Evolutionary conservation across 2,797 vertebrate species (phyloP).

Genomic region (Siniperca obscura): DNA sequence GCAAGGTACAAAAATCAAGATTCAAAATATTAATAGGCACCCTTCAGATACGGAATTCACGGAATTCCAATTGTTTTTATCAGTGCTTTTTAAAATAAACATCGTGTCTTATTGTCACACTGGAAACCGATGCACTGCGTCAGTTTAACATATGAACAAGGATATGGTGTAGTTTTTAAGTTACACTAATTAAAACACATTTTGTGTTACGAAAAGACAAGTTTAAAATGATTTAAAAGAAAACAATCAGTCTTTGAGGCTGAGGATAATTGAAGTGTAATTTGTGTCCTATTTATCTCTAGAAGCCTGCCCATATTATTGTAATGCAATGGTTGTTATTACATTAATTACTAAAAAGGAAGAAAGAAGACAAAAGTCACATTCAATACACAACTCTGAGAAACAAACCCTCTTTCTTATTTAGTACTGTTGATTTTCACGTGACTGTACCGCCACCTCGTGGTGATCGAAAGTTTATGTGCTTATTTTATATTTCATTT

Average conservation of each 20-base stretch:
- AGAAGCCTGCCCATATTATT: not conserved
- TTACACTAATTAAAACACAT: not conserved
- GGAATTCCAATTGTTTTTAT: not conserved
- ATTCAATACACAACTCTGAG: not conserved
- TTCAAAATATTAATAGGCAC: not conserved
- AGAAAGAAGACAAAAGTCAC: not conserved
- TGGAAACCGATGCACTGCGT: not conserved
- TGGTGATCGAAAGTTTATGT: not conserved
- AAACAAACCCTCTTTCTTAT: not conserved
- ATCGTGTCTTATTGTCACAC: not conserved
- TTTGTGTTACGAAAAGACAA: not conserved
- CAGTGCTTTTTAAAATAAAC: not conserved
- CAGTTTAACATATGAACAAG: not conserved
- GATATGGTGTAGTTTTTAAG: not conserved
- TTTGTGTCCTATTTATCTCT: not conserved
- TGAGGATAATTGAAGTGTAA: not conserved
- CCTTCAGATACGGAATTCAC: not conserved
- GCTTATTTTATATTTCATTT: not conserved
- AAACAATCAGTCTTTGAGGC: not conserved
- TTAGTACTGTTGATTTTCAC: not conserved
- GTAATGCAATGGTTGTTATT: not conserved
- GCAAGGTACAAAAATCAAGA: not conserved
- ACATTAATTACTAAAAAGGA: not conserved
- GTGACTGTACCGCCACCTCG: conserved; percentile 39
- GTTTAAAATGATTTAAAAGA: not conserved